These are phyloP conservation scores for Ostrea denselamellosa DNA, from an alignment of 1,140 invertebrate species.

Conservation along the genomic window DNA sequence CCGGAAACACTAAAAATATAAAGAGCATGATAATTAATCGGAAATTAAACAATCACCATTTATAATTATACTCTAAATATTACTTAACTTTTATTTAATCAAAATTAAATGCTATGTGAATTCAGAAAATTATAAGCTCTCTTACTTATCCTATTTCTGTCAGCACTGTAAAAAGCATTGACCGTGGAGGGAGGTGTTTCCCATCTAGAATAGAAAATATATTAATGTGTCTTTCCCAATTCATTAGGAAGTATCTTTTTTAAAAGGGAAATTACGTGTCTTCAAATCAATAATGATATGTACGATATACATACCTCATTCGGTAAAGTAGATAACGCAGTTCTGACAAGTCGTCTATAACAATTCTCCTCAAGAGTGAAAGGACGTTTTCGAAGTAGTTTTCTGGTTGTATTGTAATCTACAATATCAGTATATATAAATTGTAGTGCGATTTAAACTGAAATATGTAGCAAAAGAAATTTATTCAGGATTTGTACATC, in stretches of 20 bases:
- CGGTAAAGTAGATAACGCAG: constrained; percentile 36
- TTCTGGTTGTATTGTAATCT: constrained; percentile 52
- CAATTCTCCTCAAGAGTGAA: neutral
- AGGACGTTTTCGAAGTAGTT: constrained; percentile 66
- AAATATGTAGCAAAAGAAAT: too few relatives aligned
- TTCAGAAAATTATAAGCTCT: too few relatives aligned
- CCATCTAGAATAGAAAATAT: constrained; percentile 61
- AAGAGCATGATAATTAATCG: neutral
- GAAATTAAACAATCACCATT: neutral
- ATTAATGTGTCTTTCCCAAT: too few relatives aligned
- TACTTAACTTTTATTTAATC: neutral
- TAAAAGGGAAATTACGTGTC: neutral
- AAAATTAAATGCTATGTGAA: neutral
- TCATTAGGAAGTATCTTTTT: neutral
- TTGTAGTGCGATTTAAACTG: neutral
- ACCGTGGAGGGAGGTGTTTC: constrained; percentile 61
- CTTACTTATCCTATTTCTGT: constrained; percentile 68
- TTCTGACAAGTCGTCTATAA: constrained; percentile 44
- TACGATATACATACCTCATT: constrained; percentile 42
- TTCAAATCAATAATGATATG: neutral
- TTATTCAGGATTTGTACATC: too few relatives aligned
- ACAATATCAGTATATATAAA: neutral
- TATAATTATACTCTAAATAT: neutral
- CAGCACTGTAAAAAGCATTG: constrained; percentile 65
- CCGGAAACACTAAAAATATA: constrained; percentile 76